These are phyloP conservation scores for Eumerus sabulonum DNA, from an alignment of 2,888 invertebrate species.

Conservation along the genomic window DNA sequence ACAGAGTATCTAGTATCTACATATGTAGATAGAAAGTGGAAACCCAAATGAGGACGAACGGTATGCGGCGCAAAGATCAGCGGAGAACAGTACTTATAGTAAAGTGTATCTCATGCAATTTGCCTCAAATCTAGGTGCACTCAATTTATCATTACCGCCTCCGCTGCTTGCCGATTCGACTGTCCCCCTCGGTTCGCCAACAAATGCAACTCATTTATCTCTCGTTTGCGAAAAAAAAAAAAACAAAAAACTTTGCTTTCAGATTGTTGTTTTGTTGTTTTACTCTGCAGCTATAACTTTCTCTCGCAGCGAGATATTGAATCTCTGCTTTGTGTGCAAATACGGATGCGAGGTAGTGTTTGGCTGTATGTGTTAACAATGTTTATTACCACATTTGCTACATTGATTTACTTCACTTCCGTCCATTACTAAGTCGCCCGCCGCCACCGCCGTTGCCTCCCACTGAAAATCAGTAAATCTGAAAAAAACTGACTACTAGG, in stretches of 20 bases:
- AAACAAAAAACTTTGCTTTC: not conserved
- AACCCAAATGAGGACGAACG: too few relatives aligned
- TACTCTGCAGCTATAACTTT: slow-evolving; percentile 15
- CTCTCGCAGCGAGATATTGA: slow-evolving; percentile 9
- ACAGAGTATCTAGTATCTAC: not conserved
- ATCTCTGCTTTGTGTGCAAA: not conserved
- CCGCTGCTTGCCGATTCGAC: too few relatives aligned
- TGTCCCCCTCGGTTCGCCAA: too few relatives aligned
- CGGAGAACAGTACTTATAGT: not conserved
- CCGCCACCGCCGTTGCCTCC: not conserved
- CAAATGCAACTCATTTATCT: slow-evolving; percentile 18
- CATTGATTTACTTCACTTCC: slow-evolving; percentile 57
- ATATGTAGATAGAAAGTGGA: not conserved
- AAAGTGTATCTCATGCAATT: not conserved
- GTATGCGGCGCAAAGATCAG: too few relatives aligned
- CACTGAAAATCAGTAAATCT: not conserved
- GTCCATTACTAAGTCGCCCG: slow-evolving; percentile 42
- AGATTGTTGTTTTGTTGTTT: slow-evolving; percentile 4
- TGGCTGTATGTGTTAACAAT: too few relatives aligned
- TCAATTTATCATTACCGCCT: slow-evolving; percentile 15
- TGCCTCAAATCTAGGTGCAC: slow-evolving; percentile 14
- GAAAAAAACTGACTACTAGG: not conserved
- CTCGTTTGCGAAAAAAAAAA: not conserved
- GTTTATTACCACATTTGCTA: slow-evolving; percentile 44
- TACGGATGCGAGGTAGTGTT: not conserved